Percentiles rank a stretch among this genome's conserved stretches.
phyloP scores from a whole-genome alignment of 2,113 vertebrate species.

The Tricholaema leucomelas region DNA sequence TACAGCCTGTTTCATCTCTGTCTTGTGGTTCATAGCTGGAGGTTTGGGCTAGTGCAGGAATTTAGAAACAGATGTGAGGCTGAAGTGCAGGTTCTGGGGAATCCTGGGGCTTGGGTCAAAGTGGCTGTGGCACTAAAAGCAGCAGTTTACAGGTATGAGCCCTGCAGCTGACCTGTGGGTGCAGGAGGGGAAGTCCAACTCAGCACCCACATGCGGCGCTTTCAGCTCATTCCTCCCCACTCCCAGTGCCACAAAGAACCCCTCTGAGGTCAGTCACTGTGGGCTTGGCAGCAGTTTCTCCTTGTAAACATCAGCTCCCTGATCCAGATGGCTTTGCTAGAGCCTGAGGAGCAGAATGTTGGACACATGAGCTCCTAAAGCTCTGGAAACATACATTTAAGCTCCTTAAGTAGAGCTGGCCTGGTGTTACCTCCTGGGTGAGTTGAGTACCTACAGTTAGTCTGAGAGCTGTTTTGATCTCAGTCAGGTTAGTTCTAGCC shows the following conservation, averaged over 20 bases:
- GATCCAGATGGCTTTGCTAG: neutral
- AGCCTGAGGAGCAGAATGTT: fast-evolving
- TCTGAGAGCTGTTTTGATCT: neutral
- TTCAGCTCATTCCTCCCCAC: neutral
- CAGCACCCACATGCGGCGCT: neutral
- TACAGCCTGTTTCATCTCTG: neutral
- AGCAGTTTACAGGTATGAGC: fast-evolving
- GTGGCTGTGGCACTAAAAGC: fast-evolving
- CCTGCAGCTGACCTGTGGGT: neutral
- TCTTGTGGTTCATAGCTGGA: neutral
- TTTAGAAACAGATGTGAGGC: neutral
- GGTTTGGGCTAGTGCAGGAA: neutral
- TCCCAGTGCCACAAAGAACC: fast-evolving
- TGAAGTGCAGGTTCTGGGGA: neutral
- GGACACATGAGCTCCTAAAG: fast-evolving
- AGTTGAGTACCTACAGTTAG: neutral
- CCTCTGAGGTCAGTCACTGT: fast-evolving
- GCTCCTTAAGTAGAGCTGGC: neutral
- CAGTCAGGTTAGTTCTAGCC: neutral
- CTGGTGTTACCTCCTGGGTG: neutral
- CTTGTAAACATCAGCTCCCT: fast-evolving
- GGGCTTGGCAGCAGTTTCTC: fast-evolving
- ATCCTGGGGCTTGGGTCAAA: neutral
- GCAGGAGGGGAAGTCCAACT: too few relatives aligned
- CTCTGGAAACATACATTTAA: neutral